Conservation (phyloP, 2,797 vertebrate genomes). For the Amphiprion clarkii region DNA sequence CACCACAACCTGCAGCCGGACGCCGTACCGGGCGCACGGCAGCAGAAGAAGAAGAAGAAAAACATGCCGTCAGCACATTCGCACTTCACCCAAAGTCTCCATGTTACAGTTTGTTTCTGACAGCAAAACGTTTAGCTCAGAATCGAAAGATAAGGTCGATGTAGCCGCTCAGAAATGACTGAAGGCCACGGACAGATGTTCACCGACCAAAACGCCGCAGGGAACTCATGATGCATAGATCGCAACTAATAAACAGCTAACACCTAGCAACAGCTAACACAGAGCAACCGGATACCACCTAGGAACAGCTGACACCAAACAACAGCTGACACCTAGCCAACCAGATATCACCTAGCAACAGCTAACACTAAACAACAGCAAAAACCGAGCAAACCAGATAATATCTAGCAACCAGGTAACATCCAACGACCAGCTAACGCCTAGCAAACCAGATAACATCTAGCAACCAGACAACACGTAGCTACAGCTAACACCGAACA, state of each 20-base stretch:
- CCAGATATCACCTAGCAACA: not conserved
- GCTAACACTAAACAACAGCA: not conserved
- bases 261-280: too few species aligned
- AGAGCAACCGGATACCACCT: not conserved
- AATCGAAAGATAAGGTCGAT: too few species aligned
- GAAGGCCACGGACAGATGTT: too few species aligned
- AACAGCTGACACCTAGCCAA: not conserved
- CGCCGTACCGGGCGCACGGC: not conserved
- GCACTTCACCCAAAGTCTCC: slow-evolving; percentile 8
- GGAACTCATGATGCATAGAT: too few species aligned
- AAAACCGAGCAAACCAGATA: not conserved
- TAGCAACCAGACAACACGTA: not conserved
- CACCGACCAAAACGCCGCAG: too few species aligned
- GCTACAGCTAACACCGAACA: not conserved
- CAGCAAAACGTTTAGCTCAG: not conserved
- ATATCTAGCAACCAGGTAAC: too few species aligned
- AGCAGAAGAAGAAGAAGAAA: slow-evolving; percentile 41
- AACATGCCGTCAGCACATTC: slow-evolving; percentile 20
- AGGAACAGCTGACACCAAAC: not conserved
- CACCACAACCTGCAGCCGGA: slow-evolving; percentile 53
- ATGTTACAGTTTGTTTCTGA: not conserved
- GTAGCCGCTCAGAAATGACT: too few species aligned
- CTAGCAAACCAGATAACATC: not conserved
- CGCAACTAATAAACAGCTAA: too few species aligned
- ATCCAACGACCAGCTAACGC: too few species aligned